A percentile compares a stretch with the other conserved stretches of the same genome.
Evolutionary conservation across 1,140 invertebrate species (phyloP).

Genomic region (Anastrepha obliqua): DNA sequence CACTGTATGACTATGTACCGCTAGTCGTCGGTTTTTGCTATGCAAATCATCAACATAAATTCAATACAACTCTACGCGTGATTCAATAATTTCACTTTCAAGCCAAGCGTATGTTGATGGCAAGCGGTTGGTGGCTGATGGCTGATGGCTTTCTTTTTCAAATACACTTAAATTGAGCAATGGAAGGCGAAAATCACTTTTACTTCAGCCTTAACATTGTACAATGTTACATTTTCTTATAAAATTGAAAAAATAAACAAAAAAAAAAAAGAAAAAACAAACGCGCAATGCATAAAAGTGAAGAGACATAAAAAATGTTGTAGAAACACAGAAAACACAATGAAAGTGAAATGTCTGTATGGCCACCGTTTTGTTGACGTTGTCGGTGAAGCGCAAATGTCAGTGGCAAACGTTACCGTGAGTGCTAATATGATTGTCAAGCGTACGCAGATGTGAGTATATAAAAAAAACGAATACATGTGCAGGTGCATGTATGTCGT

Average conservation of each 20-base stretch:
- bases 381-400: not conserved
- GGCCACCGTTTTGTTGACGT: not conserved
- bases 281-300: not conserved
- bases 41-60: slow-evolving; percentile 30
- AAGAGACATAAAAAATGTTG: not conserved
- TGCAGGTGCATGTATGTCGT: not conserved
- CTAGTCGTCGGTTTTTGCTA: slow-evolving; percentile 1
- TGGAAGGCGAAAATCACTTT: slow-evolving; percentile 31
- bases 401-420: not conserved
- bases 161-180: slow-evolving; percentile 12
- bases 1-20: not conserved
- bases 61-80: slow-evolving; percentile 22
- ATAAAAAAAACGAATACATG: not conserved
- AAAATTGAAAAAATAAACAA: not conserved
- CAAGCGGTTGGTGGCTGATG: not conserved
- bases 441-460: not conserved
- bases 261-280: not conserved
- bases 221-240: slow-evolving; percentile 28
- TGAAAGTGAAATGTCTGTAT: slow-evolving; percentile 33
- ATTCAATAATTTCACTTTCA: slow-evolving; percentile 53
- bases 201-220: slow-evolving; percentile 31
- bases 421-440: slow-evolving; percentile 19
- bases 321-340: not conserved
- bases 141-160: slow-evolving; percentile 24
- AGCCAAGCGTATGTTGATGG: not conserved